Base-by-base conservation (phyloP, 2,113 vertebrate genomes). In the Acanthochromis polyacanthus region DNA sequence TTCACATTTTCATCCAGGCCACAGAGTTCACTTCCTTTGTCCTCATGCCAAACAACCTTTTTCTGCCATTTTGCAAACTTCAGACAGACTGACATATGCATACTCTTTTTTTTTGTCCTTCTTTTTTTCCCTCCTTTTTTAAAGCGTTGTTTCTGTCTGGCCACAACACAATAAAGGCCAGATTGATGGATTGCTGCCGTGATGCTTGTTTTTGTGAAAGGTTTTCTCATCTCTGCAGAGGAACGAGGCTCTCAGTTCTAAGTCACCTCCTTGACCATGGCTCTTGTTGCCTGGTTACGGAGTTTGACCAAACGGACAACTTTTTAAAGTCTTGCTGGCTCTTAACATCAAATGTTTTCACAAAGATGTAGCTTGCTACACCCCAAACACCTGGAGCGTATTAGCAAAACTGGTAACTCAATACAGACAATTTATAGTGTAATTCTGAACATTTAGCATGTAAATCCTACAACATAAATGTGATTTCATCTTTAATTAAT, bases 261-360 rank as follows among this genome's bases (percentile, higher is more conserved):
- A 46, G 53, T 72, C 63, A 84, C 75, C 67, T 75, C 22, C 4
- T 40, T 76, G 36, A 59, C 45, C 48, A 38, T 59, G 65, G 53
- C 48, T 52, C 9, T 14, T 68, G 87, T 89, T 89, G 85, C 84
- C 61, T 87, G 36, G 87, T 84, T 78, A 89, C 87, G 36, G 71
- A 74, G 58, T 75, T 81, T 57, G 69, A 81, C 74, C 43, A 85
- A 65, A 74, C 32, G 62, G 55, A 14, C 23, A 67, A 67, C 55
- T 74, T 70, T 62, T 65, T 25, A 69, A 82, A 71, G 60, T 58
- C 51, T 61, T 53, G 23, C 48, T 55, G 66, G 3, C 23, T 73
- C n/a, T 57, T 32, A 50, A 55, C 56, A 45, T 72, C 43, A 43
- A 25, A 62, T 43, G 25, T 75, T 75, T 36, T 65, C 32, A 60